These are phyloP conservation scores for Octodonta nipae DNA, from an alignment of 2,888 invertebrate genomes.

Conservation along the genomic window DNA sequence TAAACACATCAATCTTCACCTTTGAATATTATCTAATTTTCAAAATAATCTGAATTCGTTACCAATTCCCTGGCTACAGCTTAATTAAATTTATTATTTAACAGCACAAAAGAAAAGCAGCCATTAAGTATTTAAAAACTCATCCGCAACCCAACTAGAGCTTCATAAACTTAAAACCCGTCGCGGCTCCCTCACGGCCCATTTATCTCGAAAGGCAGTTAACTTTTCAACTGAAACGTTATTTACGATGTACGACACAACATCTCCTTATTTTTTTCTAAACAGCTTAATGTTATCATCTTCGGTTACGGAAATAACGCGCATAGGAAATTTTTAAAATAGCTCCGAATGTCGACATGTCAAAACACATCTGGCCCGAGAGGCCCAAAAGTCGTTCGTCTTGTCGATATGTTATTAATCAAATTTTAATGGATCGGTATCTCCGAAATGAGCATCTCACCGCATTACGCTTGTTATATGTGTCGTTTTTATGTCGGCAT, in stretches of 20 bases:
- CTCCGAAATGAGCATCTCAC: too few relatives aligned
- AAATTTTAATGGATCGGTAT: conserved; percentile 12
- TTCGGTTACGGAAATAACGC: conserved; percentile 13
- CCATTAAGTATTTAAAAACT: too few relatives aligned
- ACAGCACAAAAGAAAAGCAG: too few relatives aligned
- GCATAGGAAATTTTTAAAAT: conserved; percentile 13
- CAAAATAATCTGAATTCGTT: too few relatives aligned
- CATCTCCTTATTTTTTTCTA: conserved; percentile 14
- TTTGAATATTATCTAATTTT: too few relatives aligned
- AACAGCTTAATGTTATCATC: conserved; percentile 12
- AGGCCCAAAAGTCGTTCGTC: conserved; percentile 8
- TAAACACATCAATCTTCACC: too few relatives aligned
- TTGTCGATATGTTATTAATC: conserved; percentile 11
- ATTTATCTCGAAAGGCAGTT: conserved; percentile 15
- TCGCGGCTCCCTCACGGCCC: conserved; percentile 8
- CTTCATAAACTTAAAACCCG: too few relatives aligned
- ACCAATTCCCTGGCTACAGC: too few relatives aligned
- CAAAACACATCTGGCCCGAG: conserved; percentile 15
- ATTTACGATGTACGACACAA: conserved; percentile 11
- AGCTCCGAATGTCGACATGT: conserved; percentile 11
- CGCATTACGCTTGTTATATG: too few relatives aligned
- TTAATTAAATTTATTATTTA: too few relatives aligned
- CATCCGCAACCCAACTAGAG: too few relatives aligned
- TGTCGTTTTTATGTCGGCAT: too few relatives aligned
- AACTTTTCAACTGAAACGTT: conserved; percentile 13